Conservation (phyloP, 2,888 invertebrate species). For the Stenchaetothrips biformis region DNA sequence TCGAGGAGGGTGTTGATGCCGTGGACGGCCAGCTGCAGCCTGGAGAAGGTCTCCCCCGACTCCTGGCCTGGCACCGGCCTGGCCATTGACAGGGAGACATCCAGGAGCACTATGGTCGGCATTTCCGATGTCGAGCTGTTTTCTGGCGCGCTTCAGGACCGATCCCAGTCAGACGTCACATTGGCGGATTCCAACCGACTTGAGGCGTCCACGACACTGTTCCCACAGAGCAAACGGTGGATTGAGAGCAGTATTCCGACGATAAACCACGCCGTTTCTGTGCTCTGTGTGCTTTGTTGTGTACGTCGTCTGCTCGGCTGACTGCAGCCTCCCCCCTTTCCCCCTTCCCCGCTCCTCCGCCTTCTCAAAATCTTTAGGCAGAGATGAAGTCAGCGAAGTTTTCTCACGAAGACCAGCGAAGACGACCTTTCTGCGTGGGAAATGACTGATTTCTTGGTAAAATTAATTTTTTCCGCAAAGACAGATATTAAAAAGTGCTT, state of each 20-base stretch:
- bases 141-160: neutral
- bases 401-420: neutral
- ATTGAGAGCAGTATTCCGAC: too few species aligned
- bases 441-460: neutral
- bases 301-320: neutral
- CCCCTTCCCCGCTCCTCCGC: neutral
- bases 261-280: neutral
- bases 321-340: neutral
- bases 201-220: too few species aligned
- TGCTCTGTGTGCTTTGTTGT: neutral
- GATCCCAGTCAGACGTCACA: too few species aligned
- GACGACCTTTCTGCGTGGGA: neutral
- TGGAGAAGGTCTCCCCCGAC: slow-evolving; percentile 52
- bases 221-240: too few species aligned
- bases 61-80: slow-evolving; percentile 53
- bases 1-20: slow-evolving; percentile 63
- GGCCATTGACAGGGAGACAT: slow-evolving; percentile 69
- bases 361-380: neutral
- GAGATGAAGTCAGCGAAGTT: too few species aligned
- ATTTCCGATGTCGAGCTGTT: slow-evolving; percentile 45
- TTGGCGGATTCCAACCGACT: too few species aligned
- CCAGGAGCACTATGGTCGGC: slow-evolving; percentile 68
- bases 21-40: slow-evolving; percentile 59
- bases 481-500: neutral
- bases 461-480: neutral